Percentiles rank a stretch among this genome's conserved stretches.
These are phyloP conservation scores for Liasis olivaceus DNA, from an alignment of 2,797 vertebrate species.

Conservation along the genomic window DNA sequence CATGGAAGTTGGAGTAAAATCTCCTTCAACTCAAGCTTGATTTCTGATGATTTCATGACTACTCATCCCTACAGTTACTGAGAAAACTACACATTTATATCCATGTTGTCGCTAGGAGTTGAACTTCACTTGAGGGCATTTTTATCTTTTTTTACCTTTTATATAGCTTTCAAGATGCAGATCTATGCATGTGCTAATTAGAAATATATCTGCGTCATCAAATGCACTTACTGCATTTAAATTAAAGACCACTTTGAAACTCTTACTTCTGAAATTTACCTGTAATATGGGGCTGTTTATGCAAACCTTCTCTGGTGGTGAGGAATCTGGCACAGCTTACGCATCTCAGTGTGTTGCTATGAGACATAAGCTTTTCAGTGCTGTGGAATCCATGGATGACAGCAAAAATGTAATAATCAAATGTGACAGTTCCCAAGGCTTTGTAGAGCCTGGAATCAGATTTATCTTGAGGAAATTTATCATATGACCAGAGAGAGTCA, in stretches of 20 bases:
- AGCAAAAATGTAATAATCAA: slow-evolving; percentile 8
- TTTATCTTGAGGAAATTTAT: not conserved
- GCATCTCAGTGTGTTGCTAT: slow-evolving; percentile 21
- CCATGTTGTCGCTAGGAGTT: not conserved
- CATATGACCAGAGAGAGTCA: not conserved
- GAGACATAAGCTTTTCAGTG: not conserved
- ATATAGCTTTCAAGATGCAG: not conserved
- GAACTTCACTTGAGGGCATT: not conserved
- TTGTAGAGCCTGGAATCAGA: not conserved
- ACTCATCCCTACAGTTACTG: not conserved
- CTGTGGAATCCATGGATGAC: slow-evolving; percentile 1
- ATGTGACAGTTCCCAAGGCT: slow-evolving; percentile 39
- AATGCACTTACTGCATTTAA: not conserved
- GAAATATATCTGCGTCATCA: not conserved
- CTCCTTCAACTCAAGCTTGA: not conserved
- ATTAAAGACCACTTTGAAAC: not conserved
- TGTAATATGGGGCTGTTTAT: not conserved
- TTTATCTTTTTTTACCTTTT: not conserved
- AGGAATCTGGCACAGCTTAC: not conserved
- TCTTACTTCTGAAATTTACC: not conserved
- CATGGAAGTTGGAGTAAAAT: not conserved
- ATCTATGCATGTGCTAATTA: not conserved
- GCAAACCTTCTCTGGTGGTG: not conserved
- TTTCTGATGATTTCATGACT: not conserved
- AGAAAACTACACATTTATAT: not conserved